Evolutionary conservation across 92 coral and sea anemone genomes (phyloP).

Genomic region (Hydrozoanthus gracilis): DNA sequence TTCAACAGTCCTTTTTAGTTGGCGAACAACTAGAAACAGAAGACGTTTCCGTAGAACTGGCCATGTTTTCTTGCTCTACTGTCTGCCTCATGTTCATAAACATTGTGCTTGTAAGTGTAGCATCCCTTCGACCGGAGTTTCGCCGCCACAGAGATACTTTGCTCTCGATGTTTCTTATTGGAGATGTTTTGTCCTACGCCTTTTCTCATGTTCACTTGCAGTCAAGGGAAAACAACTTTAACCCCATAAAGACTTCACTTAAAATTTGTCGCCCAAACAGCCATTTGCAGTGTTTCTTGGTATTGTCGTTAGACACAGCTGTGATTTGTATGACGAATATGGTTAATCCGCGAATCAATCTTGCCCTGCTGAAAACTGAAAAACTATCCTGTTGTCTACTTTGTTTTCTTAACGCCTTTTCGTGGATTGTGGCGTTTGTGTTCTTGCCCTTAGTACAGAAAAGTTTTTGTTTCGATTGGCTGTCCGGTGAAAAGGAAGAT

Average conservation of each 20-base stretch:
- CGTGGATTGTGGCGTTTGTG: slow-evolving; percentile 15
- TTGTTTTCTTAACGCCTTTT: slow-evolving; percentile 2
- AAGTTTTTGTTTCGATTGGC: not conserved
- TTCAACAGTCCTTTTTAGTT: not conserved
- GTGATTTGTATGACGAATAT: not conserved
- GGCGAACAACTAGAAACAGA: not conserved
- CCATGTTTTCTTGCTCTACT: slow-evolving; percentile 17
- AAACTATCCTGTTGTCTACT: slow-evolving; percentile 6
- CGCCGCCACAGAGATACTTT: slow-evolving; percentile 33
- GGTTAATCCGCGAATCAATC: slow-evolving; percentile 10
- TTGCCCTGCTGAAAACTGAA: not conserved
- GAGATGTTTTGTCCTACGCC: slow-evolving; percentile 11
- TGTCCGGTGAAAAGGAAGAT: slow-evolving; percentile 19
- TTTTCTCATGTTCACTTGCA: slow-evolving; percentile 12
- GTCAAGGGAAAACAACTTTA: not conserved
- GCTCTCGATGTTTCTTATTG: slow-evolving; percentile 22
- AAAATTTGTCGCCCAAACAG: not conserved
- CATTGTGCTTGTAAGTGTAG: slow-evolving; percentile 12
- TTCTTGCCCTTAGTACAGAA: not conserved
- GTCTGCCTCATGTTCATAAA: slow-evolving; percentile 19
- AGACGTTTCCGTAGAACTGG: slow-evolving; percentile 6
- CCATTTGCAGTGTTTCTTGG: not conserved
- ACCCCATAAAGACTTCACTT: not conserved
- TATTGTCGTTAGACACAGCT: not conserved
- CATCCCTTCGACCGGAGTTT: slow-evolving; percentile 33